Percentiles rank a stretch among this genome's conserved stretches.
phyloP scores from a whole-genome alignment of 2,888 invertebrate genomes.

The Drosophila anomelani region DNA sequence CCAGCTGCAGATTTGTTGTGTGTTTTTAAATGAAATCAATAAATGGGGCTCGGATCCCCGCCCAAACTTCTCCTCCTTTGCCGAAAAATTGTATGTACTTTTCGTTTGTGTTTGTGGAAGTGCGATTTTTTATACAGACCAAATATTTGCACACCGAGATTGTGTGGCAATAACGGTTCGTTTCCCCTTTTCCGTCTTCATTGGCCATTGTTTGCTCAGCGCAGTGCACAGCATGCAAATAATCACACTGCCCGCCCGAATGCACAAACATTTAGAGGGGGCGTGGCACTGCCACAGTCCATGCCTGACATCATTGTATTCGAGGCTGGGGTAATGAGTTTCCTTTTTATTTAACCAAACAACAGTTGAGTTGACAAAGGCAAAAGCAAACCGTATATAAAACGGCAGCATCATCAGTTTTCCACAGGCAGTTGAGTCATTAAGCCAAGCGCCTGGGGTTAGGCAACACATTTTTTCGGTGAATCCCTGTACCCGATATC shows the following conservation, averaged over 20 bases:
- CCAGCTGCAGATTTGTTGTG: conserved; percentile 31
- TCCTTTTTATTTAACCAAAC: conserved; percentile 49
- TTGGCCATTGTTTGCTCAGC: conserved; percentile 22
- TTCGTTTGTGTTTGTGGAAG: conserved; percentile 29
- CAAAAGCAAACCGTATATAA: conserved; percentile 15
- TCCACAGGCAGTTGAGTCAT: conserved; percentile 32
- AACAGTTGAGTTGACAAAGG: conserved; percentile 17
- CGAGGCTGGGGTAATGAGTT: conserved; percentile 50
- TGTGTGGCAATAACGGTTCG: conserved; percentile 59
- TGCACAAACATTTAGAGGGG: conserved; percentile 54
- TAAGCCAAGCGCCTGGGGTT: conserved; percentile 31
- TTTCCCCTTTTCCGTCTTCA: conserved; percentile 6
- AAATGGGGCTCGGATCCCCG: background rate
- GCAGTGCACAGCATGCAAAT: conserved; percentile 56
- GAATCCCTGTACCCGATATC: background rate
- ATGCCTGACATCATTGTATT: conserved; percentile 51
- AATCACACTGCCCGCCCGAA: conserved; percentile 48
- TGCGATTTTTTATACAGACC: conserved; percentile 48
- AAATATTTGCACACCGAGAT: conserved; percentile 71
- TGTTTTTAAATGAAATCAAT: conserved; percentile 65
- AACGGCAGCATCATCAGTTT: conserved; percentile 18
- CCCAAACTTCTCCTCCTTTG: background rate
- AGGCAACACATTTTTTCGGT: conserved; percentile 24
- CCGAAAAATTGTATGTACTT: conserved; percentile 12
- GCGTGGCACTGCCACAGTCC: background rate